Evolutionary conservation across 2,888 invertebrate genomes (phyloP).

Genomic region (Pachymerium ferrugineum): DNA sequence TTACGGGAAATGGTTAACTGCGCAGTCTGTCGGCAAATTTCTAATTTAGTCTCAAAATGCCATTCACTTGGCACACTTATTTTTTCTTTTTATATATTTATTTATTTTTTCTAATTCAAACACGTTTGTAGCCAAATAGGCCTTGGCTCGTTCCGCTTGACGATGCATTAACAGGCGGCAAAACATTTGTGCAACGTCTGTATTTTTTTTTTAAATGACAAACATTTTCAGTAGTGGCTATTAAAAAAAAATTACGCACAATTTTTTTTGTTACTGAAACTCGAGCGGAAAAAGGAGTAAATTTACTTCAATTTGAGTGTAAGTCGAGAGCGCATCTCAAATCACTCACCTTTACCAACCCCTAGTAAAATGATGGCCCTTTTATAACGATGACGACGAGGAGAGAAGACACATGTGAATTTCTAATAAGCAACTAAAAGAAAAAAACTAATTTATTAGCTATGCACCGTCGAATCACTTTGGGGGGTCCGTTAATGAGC

Average conservation of each 20-base stretch:
- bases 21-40: background rate
- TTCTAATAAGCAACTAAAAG: constrained; percentile 9
- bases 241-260: no score
- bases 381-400: background rate
- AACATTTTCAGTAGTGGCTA: no score
- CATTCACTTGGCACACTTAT: background rate
- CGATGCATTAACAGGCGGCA: no score
- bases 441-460: constrained; percentile 2
- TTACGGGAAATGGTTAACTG: background rate
- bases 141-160: background rate
- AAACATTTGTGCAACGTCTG: no score
- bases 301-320: background rate
- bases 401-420: constrained; percentile 16
- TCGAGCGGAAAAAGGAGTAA: background rate
- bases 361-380: background rate
- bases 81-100: no score
- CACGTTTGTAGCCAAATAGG: background rate
- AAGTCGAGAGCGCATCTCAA: background rate
- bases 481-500: background rate
- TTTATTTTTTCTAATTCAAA: no score
- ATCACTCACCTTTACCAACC: constrained; percentile 2
- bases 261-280: background rate
- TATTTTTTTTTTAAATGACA: no score
- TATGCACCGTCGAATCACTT: background rate
- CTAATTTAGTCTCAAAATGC: background rate